phyloP scores from a whole-genome alignment of 2,797 vertebrate species.

The Tokudaia tokunoshimensis region DNA sequence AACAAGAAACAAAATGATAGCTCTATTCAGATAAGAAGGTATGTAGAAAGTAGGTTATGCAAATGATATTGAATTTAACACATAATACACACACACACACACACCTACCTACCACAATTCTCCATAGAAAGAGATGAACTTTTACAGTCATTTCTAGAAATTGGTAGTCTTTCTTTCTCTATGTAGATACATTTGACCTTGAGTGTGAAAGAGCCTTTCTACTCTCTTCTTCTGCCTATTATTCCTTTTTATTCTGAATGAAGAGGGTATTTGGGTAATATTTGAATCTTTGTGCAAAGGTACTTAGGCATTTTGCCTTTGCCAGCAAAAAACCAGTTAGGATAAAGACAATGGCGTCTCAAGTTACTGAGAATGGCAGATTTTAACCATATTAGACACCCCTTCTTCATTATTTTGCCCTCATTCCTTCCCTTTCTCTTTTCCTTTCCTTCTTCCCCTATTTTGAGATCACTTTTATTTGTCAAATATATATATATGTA shows the following conservation, averaged over 20 bases:
- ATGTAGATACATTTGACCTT: neutral
- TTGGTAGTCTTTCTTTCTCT: neutral
- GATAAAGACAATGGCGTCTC: neutral
- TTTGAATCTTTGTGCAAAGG: neutral
- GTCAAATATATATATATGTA: neutral
- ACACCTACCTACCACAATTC: neutral
- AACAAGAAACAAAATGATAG: neutral
- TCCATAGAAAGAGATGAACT: neutral
- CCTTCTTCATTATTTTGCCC: too few species aligned
- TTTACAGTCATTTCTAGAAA: neutral
- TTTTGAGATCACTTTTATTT: neutral
- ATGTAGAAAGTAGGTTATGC: neutral
- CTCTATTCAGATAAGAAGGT: neutral
- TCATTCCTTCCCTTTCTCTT: neutral
- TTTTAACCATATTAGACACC: neutral
- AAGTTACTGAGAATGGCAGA: neutral
- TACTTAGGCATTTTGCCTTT: neutral
- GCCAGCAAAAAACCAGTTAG: neutral
- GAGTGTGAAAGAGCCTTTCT: neutral
- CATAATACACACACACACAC: neutral
- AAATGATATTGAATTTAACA: neutral
- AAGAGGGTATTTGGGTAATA: neutral
- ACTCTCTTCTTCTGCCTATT: neutral
- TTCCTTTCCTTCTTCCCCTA: rapidly evolving
- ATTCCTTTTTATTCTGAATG: too few species aligned